Evolutionary conservation across 2,888 invertebrate genomes (phyloP), one percentile per base, ranked within the genome.

Genomic region (Tineola bisselliella): DNA sequence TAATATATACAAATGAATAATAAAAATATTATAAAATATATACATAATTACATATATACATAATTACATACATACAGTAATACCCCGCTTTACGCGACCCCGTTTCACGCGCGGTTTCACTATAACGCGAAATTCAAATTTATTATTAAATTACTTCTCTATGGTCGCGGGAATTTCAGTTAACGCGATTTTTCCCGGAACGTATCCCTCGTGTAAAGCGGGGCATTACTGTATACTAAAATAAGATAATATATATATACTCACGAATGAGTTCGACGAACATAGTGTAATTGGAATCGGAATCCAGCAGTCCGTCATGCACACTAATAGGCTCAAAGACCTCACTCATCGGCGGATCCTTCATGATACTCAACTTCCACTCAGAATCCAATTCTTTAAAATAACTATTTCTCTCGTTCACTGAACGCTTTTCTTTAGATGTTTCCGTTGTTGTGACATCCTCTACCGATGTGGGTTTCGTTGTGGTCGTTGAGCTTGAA

Each of bases 241-340:
- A n/a, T n/a, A n/a, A n/a, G n/a, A n/a, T n/a, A 15, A 25, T 25
- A 25, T 25, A 25, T 25, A 4, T 25, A 44, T 63, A 84, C 88
- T 83, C 77, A 93, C 94, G 92, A 67, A 94, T 91, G 11, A 95
- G 88, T 86, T 96, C 95, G 38, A 96, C 88, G 72, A 94, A 96
- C 17, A 94, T 92, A 0, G 95, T 95, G 67, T 97, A 97, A 73
- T 94, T 94, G 11, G 94, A 91, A 60, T 88, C 89, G 12, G 91
- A 87, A 70, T 95, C 93, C 58, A 97, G 87, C 61, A 84, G 88
- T 0, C 95, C 95, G 75, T 96, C 95, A 63, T 33, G 12, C 17
- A 54, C 60, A 30, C 63, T 67, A 0, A 76, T 72, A 0, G 62
- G 63, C 0, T 74, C 72, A 0, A 68, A 66, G 0, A 66, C 69